Evolutionary conservation across 2,888 invertebrate species (phyloP).

Genomic region (Lutraria lutraria): DNA sequence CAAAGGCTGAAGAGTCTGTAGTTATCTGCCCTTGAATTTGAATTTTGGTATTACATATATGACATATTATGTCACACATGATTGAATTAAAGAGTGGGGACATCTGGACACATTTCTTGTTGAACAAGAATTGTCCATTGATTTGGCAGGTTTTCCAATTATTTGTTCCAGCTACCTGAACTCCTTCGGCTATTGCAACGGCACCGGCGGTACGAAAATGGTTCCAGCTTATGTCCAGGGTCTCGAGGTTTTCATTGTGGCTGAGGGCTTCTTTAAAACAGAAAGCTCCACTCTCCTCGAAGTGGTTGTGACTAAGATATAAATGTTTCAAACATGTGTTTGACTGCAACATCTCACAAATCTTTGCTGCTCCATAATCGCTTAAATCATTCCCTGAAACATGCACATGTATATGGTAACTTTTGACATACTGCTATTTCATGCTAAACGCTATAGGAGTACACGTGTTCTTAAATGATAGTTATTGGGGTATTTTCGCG

Average conservation of each 20-base stretch:
- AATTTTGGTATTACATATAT: too few relatives aligned
- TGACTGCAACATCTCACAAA: slow-evolving; percentile 76
- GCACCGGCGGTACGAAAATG: slow-evolving; percentile 79
- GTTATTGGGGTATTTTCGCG: too few relatives aligned
- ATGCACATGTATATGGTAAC: background rate
- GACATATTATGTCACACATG: too few relatives aligned
- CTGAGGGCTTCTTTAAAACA: slow-evolving; percentile 77
- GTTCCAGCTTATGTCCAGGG: slow-evolving; percentile 83
- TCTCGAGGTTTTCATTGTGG: slow-evolving; percentile 77
- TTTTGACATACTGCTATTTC: too few relatives aligned
- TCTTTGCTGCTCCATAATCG: slow-evolving; percentile 74
- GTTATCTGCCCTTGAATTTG: too few relatives aligned
- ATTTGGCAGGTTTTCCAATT: too few relatives aligned
- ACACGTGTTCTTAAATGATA: too few relatives aligned
- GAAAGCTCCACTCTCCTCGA: slow-evolving; percentile 74
- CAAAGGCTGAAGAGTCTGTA: too few relatives aligned
- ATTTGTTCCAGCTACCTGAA: slow-evolving; percentile 73
- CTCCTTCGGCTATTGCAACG: slow-evolving; percentile 76
- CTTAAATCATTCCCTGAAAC: slow-evolving; percentile 75
- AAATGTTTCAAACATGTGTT: slow-evolving; percentile 77
- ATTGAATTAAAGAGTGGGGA: too few relatives aligned
- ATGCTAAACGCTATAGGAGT: too few relatives aligned
- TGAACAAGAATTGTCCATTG: too few relatives aligned
- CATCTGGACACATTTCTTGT: too few relatives aligned
- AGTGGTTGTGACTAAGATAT: slow-evolving; percentile 76